These are phyloP conservation scores for Lepidonotus clava DNA, from an alignment of 2,888 invertebrate genomes.

Conservation along the genomic window DNA sequence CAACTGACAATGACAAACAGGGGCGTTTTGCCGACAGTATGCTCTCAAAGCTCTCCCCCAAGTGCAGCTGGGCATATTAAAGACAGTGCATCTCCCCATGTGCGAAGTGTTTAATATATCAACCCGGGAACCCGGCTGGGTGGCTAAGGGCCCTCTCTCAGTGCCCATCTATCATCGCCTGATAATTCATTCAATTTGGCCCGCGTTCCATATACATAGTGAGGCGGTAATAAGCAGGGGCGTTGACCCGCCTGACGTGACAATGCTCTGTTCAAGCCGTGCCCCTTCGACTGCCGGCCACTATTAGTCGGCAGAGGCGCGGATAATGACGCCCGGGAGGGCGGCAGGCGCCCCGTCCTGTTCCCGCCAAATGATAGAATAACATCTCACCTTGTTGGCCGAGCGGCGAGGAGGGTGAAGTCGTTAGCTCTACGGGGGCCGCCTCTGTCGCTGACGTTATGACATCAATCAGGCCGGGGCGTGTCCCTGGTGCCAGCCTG, in stretches of 20 bases:
- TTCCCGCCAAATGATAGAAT: background rate
- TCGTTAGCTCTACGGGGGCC: background rate
- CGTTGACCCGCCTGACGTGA: background rate
- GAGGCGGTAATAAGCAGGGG: background rate
- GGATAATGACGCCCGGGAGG: conserved; percentile 22
- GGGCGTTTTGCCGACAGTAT: background rate
- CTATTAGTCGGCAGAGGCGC: background rate
- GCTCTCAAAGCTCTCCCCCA: too few species aligned
- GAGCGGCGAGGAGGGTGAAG: background rate
- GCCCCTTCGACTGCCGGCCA: background rate
- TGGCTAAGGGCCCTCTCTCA: background rate
- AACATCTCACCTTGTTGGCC: background rate
- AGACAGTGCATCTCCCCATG: too few species aligned
- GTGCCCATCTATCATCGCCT: background rate
- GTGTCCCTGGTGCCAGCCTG: background rate
- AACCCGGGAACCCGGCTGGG: background rate
- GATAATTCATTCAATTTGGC: conserved; percentile 14
- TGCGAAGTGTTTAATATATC: background rate
- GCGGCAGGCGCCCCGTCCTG: too few species aligned
- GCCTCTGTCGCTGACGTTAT: background rate
- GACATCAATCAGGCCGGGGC: conserved; percentile 1
- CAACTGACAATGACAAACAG: background rate
- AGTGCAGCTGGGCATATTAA: too few species aligned
- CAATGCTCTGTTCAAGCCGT: background rate
- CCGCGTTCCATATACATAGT: background rate